phyloP scores from a whole-genome alignment of 2,797 vertebrate genomes.

The Sebastes hubbsi region DNA sequence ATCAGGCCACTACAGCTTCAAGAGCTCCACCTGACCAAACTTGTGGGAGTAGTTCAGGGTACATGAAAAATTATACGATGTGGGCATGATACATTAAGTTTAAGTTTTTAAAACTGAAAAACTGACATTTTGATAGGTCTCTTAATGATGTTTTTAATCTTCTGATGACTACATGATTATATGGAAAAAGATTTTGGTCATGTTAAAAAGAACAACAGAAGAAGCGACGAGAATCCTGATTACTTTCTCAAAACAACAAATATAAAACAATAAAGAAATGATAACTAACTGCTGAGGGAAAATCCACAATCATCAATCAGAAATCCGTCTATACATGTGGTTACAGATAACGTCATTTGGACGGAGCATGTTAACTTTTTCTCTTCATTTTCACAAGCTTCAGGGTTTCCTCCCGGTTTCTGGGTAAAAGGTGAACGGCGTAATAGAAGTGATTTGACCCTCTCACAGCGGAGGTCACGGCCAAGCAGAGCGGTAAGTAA shows the following conservation, averaged over 20 bases:
- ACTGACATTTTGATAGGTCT: background rate
- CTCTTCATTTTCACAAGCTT: background rate
- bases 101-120: background rate
- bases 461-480: conserved; percentile 26
- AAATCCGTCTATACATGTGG: background rate
- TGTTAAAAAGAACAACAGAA: background rate
- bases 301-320: background rate
- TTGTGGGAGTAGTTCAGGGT: background rate
- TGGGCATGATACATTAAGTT: background rate
- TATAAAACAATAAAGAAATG: background rate
- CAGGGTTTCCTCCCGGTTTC: conserved; percentile 37
- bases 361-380: background rate
- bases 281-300: background rate
- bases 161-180: background rate
- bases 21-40: background rate
- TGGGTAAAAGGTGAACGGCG: conserved; percentile 68
- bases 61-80: background rate
- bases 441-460: conserved; percentile 4
- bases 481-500: conserved; percentile 29
- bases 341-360: background rate
- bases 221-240: background rate
- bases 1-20: background rate
- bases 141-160: background rate
- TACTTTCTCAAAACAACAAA: background rate
- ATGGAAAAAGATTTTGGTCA: background rate